These are phyloP conservation scores for Apodemus agrarius DNA, from an alignment of 2,797 vertebrate genomes.

Conservation along the genomic window DNA sequence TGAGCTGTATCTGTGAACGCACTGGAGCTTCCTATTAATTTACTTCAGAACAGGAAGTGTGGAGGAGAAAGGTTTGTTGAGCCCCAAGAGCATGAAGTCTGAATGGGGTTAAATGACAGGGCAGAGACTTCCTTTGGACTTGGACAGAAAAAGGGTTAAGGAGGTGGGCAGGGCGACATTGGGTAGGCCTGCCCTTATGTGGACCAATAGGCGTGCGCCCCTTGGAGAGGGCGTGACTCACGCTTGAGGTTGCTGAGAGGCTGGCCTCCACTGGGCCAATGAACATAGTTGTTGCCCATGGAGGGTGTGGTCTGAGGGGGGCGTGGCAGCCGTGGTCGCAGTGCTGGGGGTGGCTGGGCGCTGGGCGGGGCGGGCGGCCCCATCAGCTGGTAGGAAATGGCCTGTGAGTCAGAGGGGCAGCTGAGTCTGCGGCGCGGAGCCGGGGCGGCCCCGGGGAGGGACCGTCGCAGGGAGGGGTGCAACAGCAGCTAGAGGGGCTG, in stretches of 20 bases:
- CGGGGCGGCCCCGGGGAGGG: constrained; percentile 78
- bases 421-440: constrained; percentile 78
- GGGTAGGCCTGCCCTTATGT: constrained; percentile 68
- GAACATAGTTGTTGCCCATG: background rate
- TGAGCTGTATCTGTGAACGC: constrained; percentile 13
- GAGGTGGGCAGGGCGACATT: constrained; percentile 52
- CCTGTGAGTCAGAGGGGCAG: constrained; percentile 84
- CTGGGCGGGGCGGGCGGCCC: constrained; percentile 81
- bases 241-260: constrained; percentile 42
- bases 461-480: constrained; percentile 78
- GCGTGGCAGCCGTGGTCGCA: constrained; percentile 51
- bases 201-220: constrained; percentile 61
- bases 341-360: constrained; percentile 55
- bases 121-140: constrained; percentile 2
- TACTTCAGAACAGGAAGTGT: constrained; percentile 1
- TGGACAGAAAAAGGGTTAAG: constrained; percentile 67
- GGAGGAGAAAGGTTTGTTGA: background rate
- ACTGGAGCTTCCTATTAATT: constrained; percentile 38
- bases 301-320: constrained; percentile 60
- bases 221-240: constrained; percentile 64
- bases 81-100: background rate
- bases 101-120: constrained; percentile 68
- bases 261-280: constrained; percentile 74
- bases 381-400: constrained; percentile 85
- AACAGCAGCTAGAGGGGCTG: constrained; percentile 72